Conservation (phyloP, 1,140 invertebrate species). For the Monomorium pharaonis region DNA sequence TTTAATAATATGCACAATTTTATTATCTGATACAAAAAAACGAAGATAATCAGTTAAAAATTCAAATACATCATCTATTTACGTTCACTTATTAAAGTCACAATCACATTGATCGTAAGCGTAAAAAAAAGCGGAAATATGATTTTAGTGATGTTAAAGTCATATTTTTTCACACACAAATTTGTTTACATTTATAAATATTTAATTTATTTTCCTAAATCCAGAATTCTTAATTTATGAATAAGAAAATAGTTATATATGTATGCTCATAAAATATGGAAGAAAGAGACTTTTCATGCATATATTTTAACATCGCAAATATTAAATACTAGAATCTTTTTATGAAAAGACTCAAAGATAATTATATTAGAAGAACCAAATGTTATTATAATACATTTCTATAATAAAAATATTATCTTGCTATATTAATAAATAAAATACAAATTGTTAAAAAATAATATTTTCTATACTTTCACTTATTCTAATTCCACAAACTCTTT, state of each 20-base stretch:
- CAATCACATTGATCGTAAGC: neutral
- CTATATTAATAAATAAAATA: neutral
- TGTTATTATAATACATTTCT: neutral
- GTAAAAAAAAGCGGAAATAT: neutral
- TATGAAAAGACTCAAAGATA: neutral
- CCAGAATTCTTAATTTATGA: neutral
- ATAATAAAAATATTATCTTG: neutral
- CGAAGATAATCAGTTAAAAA: constrained; percentile 16
- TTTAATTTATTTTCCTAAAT: neutral
- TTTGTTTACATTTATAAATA: neutral
- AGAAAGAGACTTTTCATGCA: neutral
- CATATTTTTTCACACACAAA: neutral
- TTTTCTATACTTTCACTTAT: too few relatives aligned
- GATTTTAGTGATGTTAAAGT: neutral
- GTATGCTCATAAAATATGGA: neutral
- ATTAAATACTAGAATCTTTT: neutral
- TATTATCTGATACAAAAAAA: neutral
- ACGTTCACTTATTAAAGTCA: neutral
- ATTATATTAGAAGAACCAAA: neutral
- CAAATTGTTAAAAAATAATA: neutral
- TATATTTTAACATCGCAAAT: neutral
- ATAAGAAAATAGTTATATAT: neutral
- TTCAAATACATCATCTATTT: neutral
- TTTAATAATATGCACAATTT: constrained; percentile 1
- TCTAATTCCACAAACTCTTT: neutral